Percentiles rank a stretch among this genome's conserved stretches.
Conservation (phyloP, 2,113 vertebrate genomes). For the Crotalus tigris region DNA sequence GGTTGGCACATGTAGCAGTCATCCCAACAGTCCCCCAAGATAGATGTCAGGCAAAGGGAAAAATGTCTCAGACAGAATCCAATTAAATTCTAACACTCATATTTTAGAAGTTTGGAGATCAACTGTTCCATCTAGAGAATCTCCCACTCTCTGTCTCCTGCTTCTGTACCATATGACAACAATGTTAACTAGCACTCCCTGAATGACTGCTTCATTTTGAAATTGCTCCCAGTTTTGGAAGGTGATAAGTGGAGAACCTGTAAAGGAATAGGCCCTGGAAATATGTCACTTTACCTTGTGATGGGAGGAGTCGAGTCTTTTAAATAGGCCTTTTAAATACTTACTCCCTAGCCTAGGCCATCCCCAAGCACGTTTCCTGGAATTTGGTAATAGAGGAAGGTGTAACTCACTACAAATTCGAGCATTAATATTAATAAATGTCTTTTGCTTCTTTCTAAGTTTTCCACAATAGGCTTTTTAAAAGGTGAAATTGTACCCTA, state of each 20-base stretch:
- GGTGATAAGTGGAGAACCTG: not conserved
- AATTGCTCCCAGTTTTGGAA: not conserved
- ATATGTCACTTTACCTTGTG: not conserved
- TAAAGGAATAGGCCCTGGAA: not conserved
- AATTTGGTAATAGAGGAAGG: not conserved
- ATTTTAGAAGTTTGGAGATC: not conserved
- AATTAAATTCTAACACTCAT: not conserved
- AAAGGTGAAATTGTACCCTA: not conserved
- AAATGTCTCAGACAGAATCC: not conserved
- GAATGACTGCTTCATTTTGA: not conserved
- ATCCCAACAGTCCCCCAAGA: not conserved
- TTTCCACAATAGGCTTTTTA: not conserved
- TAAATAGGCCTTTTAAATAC: not conserved
- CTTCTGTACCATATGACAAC: not conserved
- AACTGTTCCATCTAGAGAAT: not conserved
- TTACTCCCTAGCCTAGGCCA: not conserved
- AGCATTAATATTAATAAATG: not conserved
- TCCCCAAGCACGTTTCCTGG: not conserved
- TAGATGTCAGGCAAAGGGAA: not conserved
- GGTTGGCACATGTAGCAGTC: not conserved
- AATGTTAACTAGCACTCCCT: not conserved
- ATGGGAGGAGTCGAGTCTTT: not conserved
- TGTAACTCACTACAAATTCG: not conserved
- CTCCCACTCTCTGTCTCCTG: not conserved
- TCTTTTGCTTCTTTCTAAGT: not conserved